A percentile compares a stretch with the other conserved stretches of the same genome.
These are phyloP conservation scores for Pogonocichla stellata DNA, from an alignment of 2,113 vertebrate species.

Conservation along the genomic window DNA sequence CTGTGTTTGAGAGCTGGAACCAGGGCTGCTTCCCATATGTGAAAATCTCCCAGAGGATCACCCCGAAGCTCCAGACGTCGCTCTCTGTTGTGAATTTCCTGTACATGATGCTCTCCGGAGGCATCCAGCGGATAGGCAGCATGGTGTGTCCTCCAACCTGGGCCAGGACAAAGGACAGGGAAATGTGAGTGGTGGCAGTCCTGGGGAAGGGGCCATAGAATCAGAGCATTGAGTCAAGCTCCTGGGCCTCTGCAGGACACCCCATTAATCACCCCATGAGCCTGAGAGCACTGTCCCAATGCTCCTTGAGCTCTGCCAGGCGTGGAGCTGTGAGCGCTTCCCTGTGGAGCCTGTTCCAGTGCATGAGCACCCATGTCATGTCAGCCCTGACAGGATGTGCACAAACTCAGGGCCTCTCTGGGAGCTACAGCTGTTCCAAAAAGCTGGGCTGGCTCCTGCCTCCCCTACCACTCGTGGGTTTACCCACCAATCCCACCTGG, in stretches of 20 bases:
- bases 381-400: not conserved
- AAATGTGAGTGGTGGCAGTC: not conserved
- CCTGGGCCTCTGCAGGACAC: not conserved
- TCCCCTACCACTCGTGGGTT: not conserved
- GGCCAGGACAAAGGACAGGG: slow-evolving; percentile 8
- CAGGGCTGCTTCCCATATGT: slow-evolving; percentile 98
- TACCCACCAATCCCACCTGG: slow-evolving; percentile 1
- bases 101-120: slow-evolving; percentile 99
- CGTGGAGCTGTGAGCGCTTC: not conserved
- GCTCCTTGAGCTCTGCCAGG: not conserved
- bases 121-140: slow-evolving; percentile 99
- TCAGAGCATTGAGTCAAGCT: not conserved
- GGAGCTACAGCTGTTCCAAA: not conserved
- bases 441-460: not conserved
- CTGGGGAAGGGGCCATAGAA: not conserved
- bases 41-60: slow-evolving; percentile 99
- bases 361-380: not conserved
- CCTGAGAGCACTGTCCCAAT: not conserved
- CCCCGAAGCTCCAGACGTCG: slow-evolving; percentile 96
- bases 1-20: slow-evolving; percentile 98
- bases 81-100: slow-evolving; percentile 98
- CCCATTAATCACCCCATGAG: not conserved
- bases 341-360: not conserved
- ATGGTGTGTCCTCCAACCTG: slow-evolving; percentile 98
- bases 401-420: not conserved